These are phyloP conservation scores for Onthophagus sagittarius DNA, from an alignment of 2,888 invertebrate species.

Conservation along the genomic window DNA sequence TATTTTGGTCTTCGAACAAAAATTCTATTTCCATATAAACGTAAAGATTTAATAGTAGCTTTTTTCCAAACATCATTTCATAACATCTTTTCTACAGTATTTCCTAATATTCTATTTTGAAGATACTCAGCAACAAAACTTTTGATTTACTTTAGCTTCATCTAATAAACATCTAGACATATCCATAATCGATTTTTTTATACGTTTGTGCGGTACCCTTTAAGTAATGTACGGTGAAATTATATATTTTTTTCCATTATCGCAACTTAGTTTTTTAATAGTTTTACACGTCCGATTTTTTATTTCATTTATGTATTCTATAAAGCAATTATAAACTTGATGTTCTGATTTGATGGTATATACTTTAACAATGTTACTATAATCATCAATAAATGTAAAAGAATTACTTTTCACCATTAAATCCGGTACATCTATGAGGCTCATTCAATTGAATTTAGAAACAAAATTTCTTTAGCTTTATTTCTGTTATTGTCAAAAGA, in stretches of 20 bases:
- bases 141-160: conserved; percentile 10
- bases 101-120: neutral
- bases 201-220: conserved; percentile 17
- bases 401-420: too few species aligned
- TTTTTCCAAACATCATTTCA: conserved; percentile 17
- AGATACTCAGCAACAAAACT: conserved; percentile 15
- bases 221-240: too few species aligned
- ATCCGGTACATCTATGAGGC: too few species aligned
- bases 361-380: neutral
- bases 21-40: conserved; percentile 23
- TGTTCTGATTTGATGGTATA: too few species aligned
- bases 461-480: too few species aligned
- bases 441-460: too few species aligned
- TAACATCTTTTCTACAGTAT: too few species aligned
- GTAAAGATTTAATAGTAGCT: too few species aligned
- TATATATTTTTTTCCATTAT: too few species aligned
- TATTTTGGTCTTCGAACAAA: conserved; percentile 24
- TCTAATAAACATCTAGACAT: conserved; percentile 7
- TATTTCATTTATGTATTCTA: conserved; percentile 7
- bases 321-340: too few species aligned
- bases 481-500: too few species aligned
- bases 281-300: neutral
- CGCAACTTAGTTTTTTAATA: too few species aligned
- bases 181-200: conserved; percentile 13
- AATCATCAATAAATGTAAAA: conserved; percentile 14